Evolutionary conservation across 2,888 invertebrate species (phyloP), one percentile per base, ranked within the genome.

Genomic region (Anarsia innoxiella): DNA sequence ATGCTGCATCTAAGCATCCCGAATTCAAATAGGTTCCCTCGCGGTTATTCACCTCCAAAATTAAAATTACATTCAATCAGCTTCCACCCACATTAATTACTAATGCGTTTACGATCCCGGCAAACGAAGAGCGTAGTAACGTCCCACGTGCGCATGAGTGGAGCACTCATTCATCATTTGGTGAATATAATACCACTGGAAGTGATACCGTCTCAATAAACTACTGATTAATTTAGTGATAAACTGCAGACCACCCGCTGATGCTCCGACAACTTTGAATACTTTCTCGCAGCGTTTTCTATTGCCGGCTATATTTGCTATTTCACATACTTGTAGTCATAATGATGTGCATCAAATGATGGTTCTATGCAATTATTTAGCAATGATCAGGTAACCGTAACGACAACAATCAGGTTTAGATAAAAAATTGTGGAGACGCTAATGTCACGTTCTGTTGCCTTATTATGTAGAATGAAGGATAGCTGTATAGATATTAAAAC

Each of bases 21-120:
- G 11, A 30, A 29, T 32, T 23, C 33, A 41, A 28, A 35, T 10
- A 9, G 19, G 19, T 28, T 35, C 19, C 12, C 54, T 51, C 48
- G 54, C 52, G 77, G 69, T 74, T 65, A 57, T 74, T 76, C 66
- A 78, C 71, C 79, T 68, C 69, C 48, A 56, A 66, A 74, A 75
- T 72, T 71, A 75, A 76, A 73, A 77, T 77, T 69, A 76, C 65
- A 64, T 65, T 66, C 69, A 72, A 74, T 80, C 75, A 76, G 58
- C 66, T 53, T 49, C 68, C 66, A 46, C 80, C 79, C 72, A 80
- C 77, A 60, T 56, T 52, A 61, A 68, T 68, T 72, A 70, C 70
- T 65, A 70, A 74, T 71, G 69, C 69, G 65, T 74, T 70, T 76
- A 77, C 74, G 60, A 77, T 71, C 59, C 59, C 48, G 16, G 59